Evolutionary conservation across 2,113 vertebrate genomes (phyloP).

Genomic region (Euleptes europaea): DNA sequence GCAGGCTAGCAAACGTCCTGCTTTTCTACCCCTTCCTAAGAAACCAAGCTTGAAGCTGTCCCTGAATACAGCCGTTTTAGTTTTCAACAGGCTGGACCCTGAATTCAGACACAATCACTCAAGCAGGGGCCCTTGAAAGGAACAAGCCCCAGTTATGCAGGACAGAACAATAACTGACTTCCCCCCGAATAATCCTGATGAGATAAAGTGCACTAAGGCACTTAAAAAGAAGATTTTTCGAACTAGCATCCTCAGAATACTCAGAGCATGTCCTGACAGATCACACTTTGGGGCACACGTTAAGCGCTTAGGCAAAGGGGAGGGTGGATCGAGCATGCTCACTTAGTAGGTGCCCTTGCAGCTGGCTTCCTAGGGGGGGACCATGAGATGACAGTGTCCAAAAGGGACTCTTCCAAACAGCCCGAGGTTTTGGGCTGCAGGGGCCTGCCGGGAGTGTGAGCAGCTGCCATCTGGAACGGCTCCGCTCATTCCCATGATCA

Average conservation of each 20-base stretch:
- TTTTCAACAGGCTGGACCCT: neutral
- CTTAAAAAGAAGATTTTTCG: neutral
- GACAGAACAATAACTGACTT: no score
- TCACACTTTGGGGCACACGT: neutral
- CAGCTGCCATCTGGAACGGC: neutral
- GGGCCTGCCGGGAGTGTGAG: no score
- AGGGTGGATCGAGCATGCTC: neutral
- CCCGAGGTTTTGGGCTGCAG: neutral
- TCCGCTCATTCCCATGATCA: neutral
- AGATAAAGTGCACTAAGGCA: neutral
- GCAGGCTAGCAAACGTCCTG: neutral
- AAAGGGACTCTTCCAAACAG: neutral
- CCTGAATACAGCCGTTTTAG: neutral
- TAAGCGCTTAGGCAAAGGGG: no score
- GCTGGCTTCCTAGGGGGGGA: neutral
- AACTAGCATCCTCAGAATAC: neutral
- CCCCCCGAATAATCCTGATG: neutral
- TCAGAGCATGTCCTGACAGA: neutral
- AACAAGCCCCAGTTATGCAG: neutral
- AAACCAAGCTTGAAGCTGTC: neutral
- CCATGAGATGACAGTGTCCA: no score
- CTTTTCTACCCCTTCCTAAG: neutral
- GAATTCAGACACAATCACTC: neutral
- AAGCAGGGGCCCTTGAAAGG: neutral
- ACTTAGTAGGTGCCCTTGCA: neutral